Percentiles rank a stretch among this genome's conserved stretches.
Conservation (phyloP, 2,888 invertebrate species). For the Cephus runcator region DNA sequence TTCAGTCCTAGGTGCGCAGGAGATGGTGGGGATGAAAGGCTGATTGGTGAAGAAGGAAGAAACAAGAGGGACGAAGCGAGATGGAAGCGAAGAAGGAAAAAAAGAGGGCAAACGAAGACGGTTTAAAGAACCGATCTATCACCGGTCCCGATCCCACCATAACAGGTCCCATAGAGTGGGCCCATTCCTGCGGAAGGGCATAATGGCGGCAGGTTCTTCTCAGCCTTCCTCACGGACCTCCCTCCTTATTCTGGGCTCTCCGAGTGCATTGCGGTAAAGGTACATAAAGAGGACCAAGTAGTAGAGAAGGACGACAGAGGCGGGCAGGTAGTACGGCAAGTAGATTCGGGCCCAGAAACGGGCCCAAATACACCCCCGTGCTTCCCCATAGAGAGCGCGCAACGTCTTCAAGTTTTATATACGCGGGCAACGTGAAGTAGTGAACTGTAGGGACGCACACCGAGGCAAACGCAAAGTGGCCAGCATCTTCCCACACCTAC, state of each 20-base stretch:
- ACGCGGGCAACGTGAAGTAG: slow-evolving; percentile 5
- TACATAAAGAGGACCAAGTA: not conserved
- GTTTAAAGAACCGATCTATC: slow-evolving; percentile 37
- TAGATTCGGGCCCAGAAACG: slow-evolving; percentile 21
- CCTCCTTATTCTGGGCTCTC: not conserved
- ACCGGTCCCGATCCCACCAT: slow-evolving; percentile 24
- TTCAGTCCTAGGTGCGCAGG: not conserved
- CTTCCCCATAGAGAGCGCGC: not conserved
- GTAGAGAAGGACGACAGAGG: slow-evolving; percentile 7
- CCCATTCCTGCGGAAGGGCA: slow-evolving; percentile 15
- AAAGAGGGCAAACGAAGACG: slow-evolving; percentile 7
- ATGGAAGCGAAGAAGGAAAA: not conserved
- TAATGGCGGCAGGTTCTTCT: slow-evolving; percentile 30
- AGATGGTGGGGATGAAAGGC: not conserved
- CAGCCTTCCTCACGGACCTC: slow-evolving; percentile 10
- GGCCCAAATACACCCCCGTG: slow-evolving; percentile 20
- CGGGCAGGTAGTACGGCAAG: slow-evolving; percentile 33
- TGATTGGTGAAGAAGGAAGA: not conserved
- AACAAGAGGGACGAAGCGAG: not conserved
- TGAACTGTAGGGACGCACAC: not conserved
- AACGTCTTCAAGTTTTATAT: slow-evolving; percentile 4
- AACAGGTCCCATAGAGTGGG: slow-evolving; percentile 33
- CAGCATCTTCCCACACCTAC: slow-evolving; percentile 50
- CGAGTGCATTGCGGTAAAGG: not conserved
- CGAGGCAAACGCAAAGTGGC: slow-evolving; percentile 37